phyloP scores from a whole-genome alignment of 2,797 vertebrate species.

The Malacoctenus gilli region DNA sequence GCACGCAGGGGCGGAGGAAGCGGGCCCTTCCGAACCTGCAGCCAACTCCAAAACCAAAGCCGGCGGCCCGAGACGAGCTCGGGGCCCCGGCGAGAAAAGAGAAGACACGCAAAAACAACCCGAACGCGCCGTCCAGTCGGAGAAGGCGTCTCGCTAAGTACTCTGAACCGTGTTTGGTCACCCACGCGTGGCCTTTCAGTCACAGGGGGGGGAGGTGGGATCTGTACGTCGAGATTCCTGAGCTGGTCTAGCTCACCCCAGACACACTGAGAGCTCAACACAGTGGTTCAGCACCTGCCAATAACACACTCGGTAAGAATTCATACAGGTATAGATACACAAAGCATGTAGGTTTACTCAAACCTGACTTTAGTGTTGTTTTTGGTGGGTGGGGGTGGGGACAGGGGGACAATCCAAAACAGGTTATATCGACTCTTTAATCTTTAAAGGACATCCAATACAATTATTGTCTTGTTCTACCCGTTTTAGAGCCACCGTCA shows the following conservation, averaged over 20 bases:
- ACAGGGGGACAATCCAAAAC: slow-evolving; percentile 73
- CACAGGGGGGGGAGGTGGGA: slow-evolving; percentile 39
- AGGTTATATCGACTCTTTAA: slow-evolving; percentile 83
- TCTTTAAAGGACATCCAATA: slow-evolving; percentile 85
- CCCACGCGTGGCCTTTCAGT: slow-evolving; percentile 40
- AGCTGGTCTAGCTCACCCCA: slow-evolving; percentile 67
- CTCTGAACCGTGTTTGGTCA: slow-evolving; percentile 25
- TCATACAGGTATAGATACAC: slow-evolving; percentile 73
- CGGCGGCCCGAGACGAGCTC: slow-evolving; percentile 51
- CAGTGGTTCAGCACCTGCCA: slow-evolving; percentile 71
- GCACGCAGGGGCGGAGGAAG: slow-evolving; percentile 41
- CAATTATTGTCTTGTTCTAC: slow-evolving; percentile 86
- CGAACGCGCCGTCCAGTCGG: slow-evolving; percentile 39
- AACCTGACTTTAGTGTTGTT: slow-evolving; percentile 79
- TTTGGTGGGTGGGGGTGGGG: slow-evolving; percentile 51
- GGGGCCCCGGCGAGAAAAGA: slow-evolving; percentile 47
- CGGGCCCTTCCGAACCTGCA: slow-evolving; percentile 51
- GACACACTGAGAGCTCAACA: slow-evolving; percentile 66
- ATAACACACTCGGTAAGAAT: slow-evolving; percentile 61
- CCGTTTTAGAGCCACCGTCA: slow-evolving; percentile 80
- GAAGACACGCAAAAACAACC: slow-evolving; percentile 52
- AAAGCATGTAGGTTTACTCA: slow-evolving; percentile 78
- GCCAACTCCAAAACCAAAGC: slow-evolving; percentile 35
- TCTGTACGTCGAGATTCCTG: slow-evolving; percentile 65
- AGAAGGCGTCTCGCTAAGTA: slow-evolving; percentile 40